phyloP scores from a whole-genome alignment of 2,888 invertebrate genomes.

The Ellobium chinense region DNA sequence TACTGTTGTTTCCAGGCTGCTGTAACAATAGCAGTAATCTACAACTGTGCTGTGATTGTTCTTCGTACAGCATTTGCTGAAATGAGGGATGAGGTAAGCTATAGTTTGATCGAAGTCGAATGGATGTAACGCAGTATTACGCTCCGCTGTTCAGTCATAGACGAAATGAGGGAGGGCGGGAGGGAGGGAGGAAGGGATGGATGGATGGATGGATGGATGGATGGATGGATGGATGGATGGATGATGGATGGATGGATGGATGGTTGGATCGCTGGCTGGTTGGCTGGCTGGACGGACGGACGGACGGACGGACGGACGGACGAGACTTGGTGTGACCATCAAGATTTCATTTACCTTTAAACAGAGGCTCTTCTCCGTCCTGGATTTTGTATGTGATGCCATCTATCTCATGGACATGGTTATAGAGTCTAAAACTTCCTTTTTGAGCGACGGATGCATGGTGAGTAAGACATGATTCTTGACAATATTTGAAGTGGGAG shows the following conservation, averaged over 20 bases:
- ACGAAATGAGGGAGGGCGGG: too few relatives aligned
- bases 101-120: too few relatives aligned
- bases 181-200: too few relatives aligned
- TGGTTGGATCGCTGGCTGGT: neutral
- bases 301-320: neutral
- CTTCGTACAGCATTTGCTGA: constrained; percentile 66
- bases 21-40: constrained; percentile 62
- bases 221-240: neutral
- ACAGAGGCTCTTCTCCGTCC: constrained; percentile 53
- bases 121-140: too few relatives aligned
- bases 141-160: too few relatives aligned
- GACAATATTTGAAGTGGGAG: too few relatives aligned
- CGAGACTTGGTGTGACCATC: neutral
- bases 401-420: constrained; percentile 70
- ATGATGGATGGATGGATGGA: neutral
- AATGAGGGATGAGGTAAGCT: constrained; percentile 64
- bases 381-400: constrained; percentile 66
- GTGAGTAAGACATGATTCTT: too few relatives aligned
- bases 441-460: constrained; percentile 1
- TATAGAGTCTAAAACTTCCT: constrained; percentile 54
- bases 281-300: neutral
- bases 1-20: constrained; percentile 56
- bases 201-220: neutral
- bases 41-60: constrained; percentile 66
- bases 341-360: neutral